Evolutionary conservation across 1,140 invertebrate genomes (phyloP).

Genomic region (Hylaeus anthracinus): DNA sequence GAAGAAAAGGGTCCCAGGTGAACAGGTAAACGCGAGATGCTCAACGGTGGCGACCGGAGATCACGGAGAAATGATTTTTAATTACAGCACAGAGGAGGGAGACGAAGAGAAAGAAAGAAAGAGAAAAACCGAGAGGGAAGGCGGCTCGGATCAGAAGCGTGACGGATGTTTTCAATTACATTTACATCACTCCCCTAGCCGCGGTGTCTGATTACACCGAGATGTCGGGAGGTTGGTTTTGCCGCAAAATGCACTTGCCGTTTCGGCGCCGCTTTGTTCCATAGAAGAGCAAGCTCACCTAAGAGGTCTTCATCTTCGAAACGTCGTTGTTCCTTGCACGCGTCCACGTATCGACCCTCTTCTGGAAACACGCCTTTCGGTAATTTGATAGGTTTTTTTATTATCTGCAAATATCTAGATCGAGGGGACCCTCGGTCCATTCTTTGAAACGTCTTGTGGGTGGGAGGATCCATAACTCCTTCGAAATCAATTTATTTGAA

Average conservation of each 20-base stretch:
- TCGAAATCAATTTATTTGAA: too few relatives aligned
- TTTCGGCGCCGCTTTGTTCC: conserved; percentile 41
- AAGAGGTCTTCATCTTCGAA: not conserved
- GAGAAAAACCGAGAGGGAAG: conserved; percentile 36
- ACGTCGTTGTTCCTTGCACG: not conserved
- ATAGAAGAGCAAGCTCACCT: conserved; percentile 69
- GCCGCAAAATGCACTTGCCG: conserved; percentile 74
- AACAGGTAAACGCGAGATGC: conserved; percentile 24
- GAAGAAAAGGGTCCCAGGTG: not conserved
- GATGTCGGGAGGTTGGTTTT: conserved; percentile 75
- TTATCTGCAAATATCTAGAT: too few relatives aligned
- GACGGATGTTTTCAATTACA: conserved; percentile 67
- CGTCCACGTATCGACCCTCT: conserved; percentile 21
- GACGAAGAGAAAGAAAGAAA: conserved; percentile 51
- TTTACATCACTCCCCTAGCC: conserved; percentile 54
- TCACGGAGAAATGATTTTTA: conserved; percentile 49
- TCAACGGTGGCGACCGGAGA: conserved; percentile 24
- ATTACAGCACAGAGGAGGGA: conserved; percentile 44
- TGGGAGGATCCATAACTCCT: too few relatives aligned
- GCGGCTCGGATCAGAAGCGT: conserved; percentile 75
- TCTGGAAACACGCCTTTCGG: conserved; percentile 32
- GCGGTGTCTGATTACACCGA: conserved; percentile 81
- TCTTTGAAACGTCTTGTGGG: too few relatives aligned
- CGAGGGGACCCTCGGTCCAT: not conserved
- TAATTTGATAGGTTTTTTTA: conserved; percentile 29